Conservation (phyloP, 2,113 vertebrate genomes). For the Poeciliopsis turrubarensis region DNA sequence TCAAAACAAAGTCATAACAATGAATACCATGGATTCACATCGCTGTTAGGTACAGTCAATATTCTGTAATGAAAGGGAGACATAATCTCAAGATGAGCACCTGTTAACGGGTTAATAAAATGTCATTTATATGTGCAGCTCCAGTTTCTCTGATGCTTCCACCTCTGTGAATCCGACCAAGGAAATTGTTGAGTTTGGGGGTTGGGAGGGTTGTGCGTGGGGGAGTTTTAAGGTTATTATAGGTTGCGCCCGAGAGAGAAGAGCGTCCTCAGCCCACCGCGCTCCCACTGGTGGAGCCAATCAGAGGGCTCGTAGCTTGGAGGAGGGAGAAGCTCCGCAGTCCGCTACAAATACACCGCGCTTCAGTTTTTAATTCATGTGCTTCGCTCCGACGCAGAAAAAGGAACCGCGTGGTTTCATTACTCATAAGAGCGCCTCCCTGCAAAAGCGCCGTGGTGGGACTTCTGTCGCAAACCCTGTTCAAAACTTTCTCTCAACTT, state of each 20-base stretch:
- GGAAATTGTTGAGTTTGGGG: not conserved
- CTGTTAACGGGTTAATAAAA: not conserved
- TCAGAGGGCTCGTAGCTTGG: conserved; percentile 11
- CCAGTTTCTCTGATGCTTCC: not conserved
- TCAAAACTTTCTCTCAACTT: not conserved
- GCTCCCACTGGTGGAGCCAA: conserved; percentile 41
- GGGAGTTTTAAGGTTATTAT: not conserved
- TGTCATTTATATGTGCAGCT: not conserved
- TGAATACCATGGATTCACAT: no score
- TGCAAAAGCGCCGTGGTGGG: not conserved
- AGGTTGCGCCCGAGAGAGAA: not conserved
- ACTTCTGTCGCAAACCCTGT: not conserved
- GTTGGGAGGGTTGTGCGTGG: no score
- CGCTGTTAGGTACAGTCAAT: no score
- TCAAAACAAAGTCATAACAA: no score
- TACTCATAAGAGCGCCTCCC: not conserved
- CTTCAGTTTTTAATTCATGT: not conserved
- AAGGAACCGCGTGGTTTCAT: conserved; percentile 6
- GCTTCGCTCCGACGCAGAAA: no score
- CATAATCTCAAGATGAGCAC: no score
- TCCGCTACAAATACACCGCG: conserved; percentile 49
- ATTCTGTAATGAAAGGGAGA: no score
- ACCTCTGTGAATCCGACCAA: not conserved
- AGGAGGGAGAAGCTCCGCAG: conserved; percentile 1
- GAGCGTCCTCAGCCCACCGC: not conserved